Conservation (phyloP, 2,888 invertebrate species). For the Philaethria dido region DNA sequence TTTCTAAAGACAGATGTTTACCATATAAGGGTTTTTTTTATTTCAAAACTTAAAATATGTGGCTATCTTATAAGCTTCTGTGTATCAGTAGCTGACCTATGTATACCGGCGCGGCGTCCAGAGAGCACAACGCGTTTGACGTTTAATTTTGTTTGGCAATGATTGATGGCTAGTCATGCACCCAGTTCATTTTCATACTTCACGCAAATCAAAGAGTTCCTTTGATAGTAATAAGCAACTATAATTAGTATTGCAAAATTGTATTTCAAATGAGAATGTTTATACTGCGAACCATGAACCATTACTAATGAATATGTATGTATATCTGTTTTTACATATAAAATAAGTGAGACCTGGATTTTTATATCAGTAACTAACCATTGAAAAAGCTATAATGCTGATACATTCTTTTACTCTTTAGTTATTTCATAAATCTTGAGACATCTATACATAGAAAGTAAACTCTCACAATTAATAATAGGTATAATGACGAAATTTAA, state of each 20-base stretch:
- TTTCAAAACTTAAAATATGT: too few relatives aligned
- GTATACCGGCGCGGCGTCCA: constrained; percentile 56
- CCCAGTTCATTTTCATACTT: constrained; percentile 74
- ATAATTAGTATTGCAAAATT: constrained; percentile 30
- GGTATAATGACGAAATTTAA: not conserved
- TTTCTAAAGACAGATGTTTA: too few relatives aligned
- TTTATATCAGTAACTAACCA: too few relatives aligned
- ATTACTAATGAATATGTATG: too few relatives aligned
- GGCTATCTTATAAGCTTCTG: not conserved
- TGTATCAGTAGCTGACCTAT: constrained; percentile 52
- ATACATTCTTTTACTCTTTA: not conserved
- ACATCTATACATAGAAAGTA: not conserved
- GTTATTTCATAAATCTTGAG: not conserved
- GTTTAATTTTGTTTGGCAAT: constrained; percentile 81
- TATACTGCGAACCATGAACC: too few relatives aligned
- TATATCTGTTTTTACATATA: too few relatives aligned
- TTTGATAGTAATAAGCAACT: constrained; percentile 36
- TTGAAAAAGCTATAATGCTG: too few relatives aligned
- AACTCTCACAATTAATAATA: not conserved
- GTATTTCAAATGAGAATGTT: constrained; percentile 18
- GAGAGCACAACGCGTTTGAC: constrained; percentile 74
- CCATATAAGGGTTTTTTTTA: too few relatives aligned
- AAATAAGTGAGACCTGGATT: too few relatives aligned
- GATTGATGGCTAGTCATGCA: constrained; percentile 69
- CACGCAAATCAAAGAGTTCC: constrained; percentile 53